Conservation (phyloP, 2,888 invertebrate species). For the Heteropelma amictum region DNA sequence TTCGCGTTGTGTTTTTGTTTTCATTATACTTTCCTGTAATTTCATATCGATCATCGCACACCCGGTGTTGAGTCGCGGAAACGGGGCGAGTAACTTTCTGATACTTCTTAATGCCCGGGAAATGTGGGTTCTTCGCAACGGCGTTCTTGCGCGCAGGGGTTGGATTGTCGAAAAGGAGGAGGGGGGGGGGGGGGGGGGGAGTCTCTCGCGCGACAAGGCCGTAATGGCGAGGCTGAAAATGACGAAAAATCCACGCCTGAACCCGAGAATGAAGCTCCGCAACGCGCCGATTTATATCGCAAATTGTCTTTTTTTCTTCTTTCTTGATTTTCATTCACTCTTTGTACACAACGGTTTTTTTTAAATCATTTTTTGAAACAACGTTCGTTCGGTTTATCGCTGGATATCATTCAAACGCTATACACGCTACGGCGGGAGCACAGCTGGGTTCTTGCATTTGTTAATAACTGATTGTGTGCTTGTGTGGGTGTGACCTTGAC, state of each 20-base stretch:
- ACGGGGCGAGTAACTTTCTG: neutral
- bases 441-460: too few relatives aligned
- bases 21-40: neutral
- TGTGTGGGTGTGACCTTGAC: too few relatives aligned
- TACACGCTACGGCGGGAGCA: too few relatives aligned
- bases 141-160: too few relatives aligned
- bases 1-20: neutral
- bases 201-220: conserved; percentile 50
- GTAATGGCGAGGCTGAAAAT: conserved; percentile 48
- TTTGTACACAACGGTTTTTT: too few relatives aligned
- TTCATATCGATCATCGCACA: neutral
- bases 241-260: conserved; percentile 54
- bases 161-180: conserved; percentile 28
- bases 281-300: conserved; percentile 48
- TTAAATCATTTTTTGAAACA: too few relatives aligned
- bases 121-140: conserved; percentile 27
- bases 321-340: neutral
- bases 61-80: neutral
- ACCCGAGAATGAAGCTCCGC: conserved; percentile 53
- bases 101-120: conserved; percentile 36
- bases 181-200: conserved; percentile 10
- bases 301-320: neutral
- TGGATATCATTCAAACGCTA: too few relatives aligned
- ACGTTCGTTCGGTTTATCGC: too few relatives aligned
- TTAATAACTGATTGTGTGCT: too few relatives aligned